phyloP scores from a whole-genome alignment of 2,113 vertebrate genomes.

The Capreolus pygargus region DNA sequence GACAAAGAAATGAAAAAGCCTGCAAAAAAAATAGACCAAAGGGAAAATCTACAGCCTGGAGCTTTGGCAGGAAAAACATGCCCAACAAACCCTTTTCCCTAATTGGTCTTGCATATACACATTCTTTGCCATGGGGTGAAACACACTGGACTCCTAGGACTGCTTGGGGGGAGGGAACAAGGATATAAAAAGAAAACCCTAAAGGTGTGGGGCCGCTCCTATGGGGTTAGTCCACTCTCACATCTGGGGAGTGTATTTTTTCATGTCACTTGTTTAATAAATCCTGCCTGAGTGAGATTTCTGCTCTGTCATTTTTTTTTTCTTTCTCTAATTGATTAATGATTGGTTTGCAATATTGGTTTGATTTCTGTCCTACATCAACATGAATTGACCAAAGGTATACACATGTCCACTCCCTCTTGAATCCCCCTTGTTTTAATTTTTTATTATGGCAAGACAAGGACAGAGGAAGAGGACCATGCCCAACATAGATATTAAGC shows the following conservation, averaged over 20 bases:
- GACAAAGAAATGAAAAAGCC: background rate
- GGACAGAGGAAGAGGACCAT: background rate
- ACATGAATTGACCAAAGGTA: background rate
- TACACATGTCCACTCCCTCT: background rate
- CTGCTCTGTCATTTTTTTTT: background rate
- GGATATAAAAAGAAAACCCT: background rate
- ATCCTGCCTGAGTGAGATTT: background rate
- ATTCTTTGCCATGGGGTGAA: background rate
- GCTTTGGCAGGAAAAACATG: background rate
- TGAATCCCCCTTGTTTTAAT: background rate
- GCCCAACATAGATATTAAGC: background rate
- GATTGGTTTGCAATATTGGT: background rate
- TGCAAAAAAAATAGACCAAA: fast-evolving
- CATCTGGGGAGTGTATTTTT: background rate
- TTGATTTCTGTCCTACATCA: background rate
- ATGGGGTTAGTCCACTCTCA: background rate
- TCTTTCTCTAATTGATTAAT: background rate
- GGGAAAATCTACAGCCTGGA: background rate
- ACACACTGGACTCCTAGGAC: background rate
- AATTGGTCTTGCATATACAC: background rate
- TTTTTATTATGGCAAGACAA: background rate
- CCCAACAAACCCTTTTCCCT: background rate
- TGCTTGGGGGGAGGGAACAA: background rate
- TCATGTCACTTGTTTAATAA: background rate
- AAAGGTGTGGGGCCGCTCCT: background rate